Base-by-base conservation (phyloP, 2,797 vertebrate species). In the Eulemur albifrons region DNA sequence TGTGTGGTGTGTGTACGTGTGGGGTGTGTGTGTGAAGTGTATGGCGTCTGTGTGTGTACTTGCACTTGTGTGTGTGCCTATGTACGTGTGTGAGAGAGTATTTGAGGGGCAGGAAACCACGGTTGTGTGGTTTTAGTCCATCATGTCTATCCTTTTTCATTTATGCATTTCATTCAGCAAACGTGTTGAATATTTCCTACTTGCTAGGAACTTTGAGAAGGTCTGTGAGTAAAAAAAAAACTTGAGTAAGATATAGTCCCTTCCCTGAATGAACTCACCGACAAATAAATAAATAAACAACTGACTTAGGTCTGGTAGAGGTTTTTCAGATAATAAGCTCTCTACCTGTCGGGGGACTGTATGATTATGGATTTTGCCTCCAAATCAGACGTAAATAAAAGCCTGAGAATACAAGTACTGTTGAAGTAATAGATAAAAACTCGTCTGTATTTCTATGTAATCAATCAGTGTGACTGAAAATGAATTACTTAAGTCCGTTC, bases 181-280 rank as follows among this genome's bases (percentile, higher is more conserved):
- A 88, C 15, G 82, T 57, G 86, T 32, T 70, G 40, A 85, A 20
- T 63, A 79, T 95, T 96, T 95, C 81, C 75, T 81, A 69, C 35
- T 76, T 94, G 59, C 25, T 18, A 63, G 72, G 52, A 72, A 32
- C 77, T 69, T 89, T 67, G 35, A 72, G 76, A 76, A 94, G 18
- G 30, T 67, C 81, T 45, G 4, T 95, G 35, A 61, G 88, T 90
- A 77, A 88, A 95, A 80, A 43, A 88, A 88, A 95, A 80, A 43
- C 40, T 17, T 43, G 38, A 89, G 32, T 73, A 76, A 79, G 63
- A 70, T 8, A 48, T 10, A 86, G 15, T 73, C 30, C 27, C 45
- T 77, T 40, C 14, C 5, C 57, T 11, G 54, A 81, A 27, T 54
- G 73, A 89, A 85, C 13, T 77, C 67, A 82, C 13, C 43, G 43